phyloP scores from a whole-genome alignment of 2,797 vertebrate species.

The Enteromius argenteus region DNA sequence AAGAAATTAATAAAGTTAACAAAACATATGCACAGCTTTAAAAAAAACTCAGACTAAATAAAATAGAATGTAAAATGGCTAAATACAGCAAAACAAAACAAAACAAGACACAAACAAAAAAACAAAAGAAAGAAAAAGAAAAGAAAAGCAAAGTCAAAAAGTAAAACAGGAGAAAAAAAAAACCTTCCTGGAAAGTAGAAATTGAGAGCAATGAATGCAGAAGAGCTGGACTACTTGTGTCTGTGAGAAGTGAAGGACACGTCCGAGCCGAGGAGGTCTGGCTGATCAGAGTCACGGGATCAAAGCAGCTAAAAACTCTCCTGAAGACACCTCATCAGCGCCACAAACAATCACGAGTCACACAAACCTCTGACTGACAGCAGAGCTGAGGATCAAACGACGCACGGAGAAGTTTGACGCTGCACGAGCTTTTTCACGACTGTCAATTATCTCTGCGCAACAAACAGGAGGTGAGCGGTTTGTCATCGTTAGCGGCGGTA shows the following conservation, averaged over 20 bases:
- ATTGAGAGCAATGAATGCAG: background rate
- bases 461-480: slow-evolving; percentile 4
- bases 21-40: background rate
- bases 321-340: background rate
- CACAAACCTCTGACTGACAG: background rate
- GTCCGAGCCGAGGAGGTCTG: too few species aligned
- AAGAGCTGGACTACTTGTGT: background rate
- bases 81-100: background rate
- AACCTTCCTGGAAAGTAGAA: background rate
- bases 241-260: background rate
- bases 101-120: too few species aligned
- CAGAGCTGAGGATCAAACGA: background rate
- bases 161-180: too few species aligned
- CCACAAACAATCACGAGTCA: background rate
- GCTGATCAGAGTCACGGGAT: slow-evolving; percentile 66
- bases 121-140: background rate
- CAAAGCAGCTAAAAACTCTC: slow-evolving; percentile 65
- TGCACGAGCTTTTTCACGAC: background rate
- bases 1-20: background rate
- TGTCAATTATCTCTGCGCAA: slow-evolving; percentile 34
- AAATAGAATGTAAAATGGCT: background rate
- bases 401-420: background rate
- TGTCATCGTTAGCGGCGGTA: slow-evolving; percentile 42
- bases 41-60: background rate
- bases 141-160: too few species aligned